These are phyloP conservation scores for Cyrtodaria siliqua DNA, from an alignment of 2,888 invertebrate species.

Conservation along the genomic window DNA sequence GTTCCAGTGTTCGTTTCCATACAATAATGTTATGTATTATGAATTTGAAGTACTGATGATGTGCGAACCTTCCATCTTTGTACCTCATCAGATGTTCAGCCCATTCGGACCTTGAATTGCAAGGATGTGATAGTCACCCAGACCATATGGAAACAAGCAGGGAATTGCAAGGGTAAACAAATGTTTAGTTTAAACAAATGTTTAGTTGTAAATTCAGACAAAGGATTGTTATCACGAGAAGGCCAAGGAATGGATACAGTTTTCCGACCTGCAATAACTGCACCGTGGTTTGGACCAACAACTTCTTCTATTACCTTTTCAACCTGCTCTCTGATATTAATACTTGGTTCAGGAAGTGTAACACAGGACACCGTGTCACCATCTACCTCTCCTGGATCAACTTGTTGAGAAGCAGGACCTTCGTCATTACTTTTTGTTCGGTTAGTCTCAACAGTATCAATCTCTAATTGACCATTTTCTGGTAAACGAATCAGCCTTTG, in stretches of 20 bases:
- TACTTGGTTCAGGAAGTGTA: slow-evolving; percentile 9
- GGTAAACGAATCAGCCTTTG: too few relatives aligned
- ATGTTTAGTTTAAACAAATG: too few relatives aligned
- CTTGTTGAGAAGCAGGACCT: slow-evolving; percentile 44
- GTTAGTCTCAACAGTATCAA: too few relatives aligned
- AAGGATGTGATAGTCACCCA: slow-evolving; percentile 38
- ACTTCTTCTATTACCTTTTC: slow-evolving; percentile 13
- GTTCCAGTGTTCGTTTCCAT: too few relatives aligned
- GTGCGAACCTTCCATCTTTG: slow-evolving; percentile 36
- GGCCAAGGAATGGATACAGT: slow-evolving; percentile 46
- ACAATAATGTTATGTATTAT: too few relatives aligned
- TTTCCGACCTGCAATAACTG: background rate
- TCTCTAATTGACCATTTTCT: too few relatives aligned
- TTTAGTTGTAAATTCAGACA: slow-evolving; percentile 28
- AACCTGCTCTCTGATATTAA: slow-evolving; percentile 14
- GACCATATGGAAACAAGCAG: slow-evolving; percentile 58
- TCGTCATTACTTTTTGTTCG: slow-evolving; percentile 20
- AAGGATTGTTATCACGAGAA: slow-evolving; percentile 48
- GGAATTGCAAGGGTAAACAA: slow-evolving; percentile 63
- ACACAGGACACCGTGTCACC: slow-evolving; percentile 28
- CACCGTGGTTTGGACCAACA: too few relatives aligned
- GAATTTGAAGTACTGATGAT: slow-evolving; percentile 1
- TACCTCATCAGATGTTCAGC: slow-evolving; percentile 52
- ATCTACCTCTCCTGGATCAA: slow-evolving; percentile 29
- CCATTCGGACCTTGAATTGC: slow-evolving; percentile 48